phyloP scores from a whole-genome alignment of 2,797 vertebrate species.

The Dromococcyx pavoninus region DNA sequence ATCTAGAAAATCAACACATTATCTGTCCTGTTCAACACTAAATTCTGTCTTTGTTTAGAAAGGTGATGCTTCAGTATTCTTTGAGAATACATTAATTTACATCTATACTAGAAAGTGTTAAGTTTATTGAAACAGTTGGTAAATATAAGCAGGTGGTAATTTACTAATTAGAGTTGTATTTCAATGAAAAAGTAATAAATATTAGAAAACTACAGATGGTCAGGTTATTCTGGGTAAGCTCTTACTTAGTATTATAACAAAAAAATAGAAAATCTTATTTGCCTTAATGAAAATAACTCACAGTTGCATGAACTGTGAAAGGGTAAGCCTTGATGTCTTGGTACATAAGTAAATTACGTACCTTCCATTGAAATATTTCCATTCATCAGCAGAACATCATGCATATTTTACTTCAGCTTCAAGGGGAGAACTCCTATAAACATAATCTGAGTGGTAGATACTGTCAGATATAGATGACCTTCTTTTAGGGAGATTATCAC shows the following conservation, averaged over 20 bases:
- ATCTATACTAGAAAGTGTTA: constrained; percentile 31
- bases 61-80: not conserved
- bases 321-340: not conserved
- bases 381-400: not conserved
- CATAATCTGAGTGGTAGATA: not conserved
- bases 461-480: not conserved
- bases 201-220: not conserved
- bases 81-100: constrained; percentile 16
- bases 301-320: not conserved
- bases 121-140: constrained; percentile 41
- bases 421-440: not conserved
- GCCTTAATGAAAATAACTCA: not conserved
- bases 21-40: not conserved
- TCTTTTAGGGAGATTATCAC: not conserved
- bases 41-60: not conserved
- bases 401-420: not conserved
- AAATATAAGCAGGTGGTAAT: not conserved
- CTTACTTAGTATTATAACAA: not conserved
- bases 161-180: not conserved
- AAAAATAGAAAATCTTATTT: not conserved
- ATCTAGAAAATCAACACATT: constrained; percentile 14
- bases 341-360: not conserved
- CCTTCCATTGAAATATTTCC: not conserved
- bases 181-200: not conserved
- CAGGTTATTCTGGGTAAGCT: not conserved